Evolutionary conservation across 2,888 invertebrate genomes (phyloP), one percentile per base, ranked within the genome.

Genomic region (Steromphala cineraria): DNA sequence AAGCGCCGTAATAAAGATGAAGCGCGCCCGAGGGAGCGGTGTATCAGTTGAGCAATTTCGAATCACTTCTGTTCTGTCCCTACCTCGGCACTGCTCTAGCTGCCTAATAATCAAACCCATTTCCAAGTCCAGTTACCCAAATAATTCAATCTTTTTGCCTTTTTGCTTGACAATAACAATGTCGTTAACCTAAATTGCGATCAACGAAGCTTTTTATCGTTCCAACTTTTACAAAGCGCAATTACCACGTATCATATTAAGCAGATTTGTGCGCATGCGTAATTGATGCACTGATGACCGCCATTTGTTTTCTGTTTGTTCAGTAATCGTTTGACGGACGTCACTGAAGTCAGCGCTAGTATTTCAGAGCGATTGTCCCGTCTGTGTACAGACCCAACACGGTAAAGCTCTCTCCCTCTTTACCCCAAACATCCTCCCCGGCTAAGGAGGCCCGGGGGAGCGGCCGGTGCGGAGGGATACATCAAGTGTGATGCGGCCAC

Each of bases 61-160:
- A 71, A 71, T 71, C 71, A 36, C 71, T 71, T 56, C 71, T 71
- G 40, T 71, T 71, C 36, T 71, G 71, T 71, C 1, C 36, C 13
- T 10, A 10, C 7, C 31, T 71, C 36, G 28, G 40, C 36, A 15
- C 36, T 17, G 19, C 71, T 36, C 7, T 71, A 19, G 71, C 19
- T n/a, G 19, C n/a, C 36, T 36, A 71, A 71, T 71, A 31, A 71
- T 19, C 71, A 71, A 71, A 71, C 71, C 71, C 28, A 71, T 71
- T 19, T 36, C 36, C 17, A 71, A 71, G 36, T 71, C 71, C 71
- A 71, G 71, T 71, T 71, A 71, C 71, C 71, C 71, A 71, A 71
- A 71, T 71, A 71, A 71, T 71, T 24, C 71, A 71, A 71, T 71
- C 71, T 71, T 71, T 71, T 71, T 71, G 71, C 71, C 71, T 71